These are phyloP conservation scores for Gasteruption jaculator DNA, from an alignment of 2,888 invertebrate species.

Conservation along the genomic window DNA sequence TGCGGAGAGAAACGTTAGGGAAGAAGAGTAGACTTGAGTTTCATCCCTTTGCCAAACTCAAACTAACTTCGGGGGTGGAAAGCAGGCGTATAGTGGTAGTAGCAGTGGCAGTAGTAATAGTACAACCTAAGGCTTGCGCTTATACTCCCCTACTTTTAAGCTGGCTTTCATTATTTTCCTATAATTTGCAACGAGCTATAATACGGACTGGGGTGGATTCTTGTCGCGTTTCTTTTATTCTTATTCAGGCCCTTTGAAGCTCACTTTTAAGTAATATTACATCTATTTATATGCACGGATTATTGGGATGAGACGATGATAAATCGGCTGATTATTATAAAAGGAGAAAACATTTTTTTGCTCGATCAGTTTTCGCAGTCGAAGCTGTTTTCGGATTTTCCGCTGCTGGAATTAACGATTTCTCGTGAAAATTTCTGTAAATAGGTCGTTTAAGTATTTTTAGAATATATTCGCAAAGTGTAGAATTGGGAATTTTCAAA, in stretches of 20 bases:
- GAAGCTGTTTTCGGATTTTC: too few species aligned
- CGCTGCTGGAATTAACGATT: too few species aligned
- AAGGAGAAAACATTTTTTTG: too few species aligned
- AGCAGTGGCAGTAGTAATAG: too few species aligned
- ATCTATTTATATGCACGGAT: not conserved
- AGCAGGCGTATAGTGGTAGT: too few species aligned
- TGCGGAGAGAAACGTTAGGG: constrained; percentile 29
- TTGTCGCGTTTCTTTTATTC: constrained; percentile 19
- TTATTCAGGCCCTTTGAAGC: constrained; percentile 15
- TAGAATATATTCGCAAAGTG: too few species aligned
- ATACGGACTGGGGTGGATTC: constrained; percentile 15
- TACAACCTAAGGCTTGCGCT: constrained; percentile 18
- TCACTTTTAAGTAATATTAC: not conserved
- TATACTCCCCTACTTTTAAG: constrained; percentile 37
- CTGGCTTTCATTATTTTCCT: constrained; percentile 49
- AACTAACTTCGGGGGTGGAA: constrained; percentile 43
- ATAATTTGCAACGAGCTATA: constrained; percentile 45
- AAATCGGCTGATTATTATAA: too few species aligned
- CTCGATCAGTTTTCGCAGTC: too few species aligned
- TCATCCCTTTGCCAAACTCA: constrained; percentile 46
- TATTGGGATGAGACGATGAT: too few species aligned
- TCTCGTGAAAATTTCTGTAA: too few species aligned
- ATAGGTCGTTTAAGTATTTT: too few species aligned
- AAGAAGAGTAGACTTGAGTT: constrained; percentile 32
- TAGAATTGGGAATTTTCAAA: too few species aligned